Percentiles rank a stretch among this genome's conserved stretches.
Conservation (phyloP, 2,888 invertebrate species). For the Caenorhabditis plicata region DNA sequence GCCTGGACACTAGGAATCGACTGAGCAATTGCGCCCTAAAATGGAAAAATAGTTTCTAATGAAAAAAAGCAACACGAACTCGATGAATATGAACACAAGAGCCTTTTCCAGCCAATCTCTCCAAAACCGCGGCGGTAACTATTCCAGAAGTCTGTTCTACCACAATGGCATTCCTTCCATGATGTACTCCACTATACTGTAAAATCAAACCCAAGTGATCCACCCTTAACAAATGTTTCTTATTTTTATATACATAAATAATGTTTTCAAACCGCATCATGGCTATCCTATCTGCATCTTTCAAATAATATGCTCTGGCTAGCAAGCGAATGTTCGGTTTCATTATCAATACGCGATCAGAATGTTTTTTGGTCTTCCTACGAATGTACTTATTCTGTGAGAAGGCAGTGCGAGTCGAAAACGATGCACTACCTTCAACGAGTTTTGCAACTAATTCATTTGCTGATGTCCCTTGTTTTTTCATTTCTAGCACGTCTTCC, state of each 20-base stretch:
- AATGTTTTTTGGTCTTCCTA: slow-evolving; percentile 89
- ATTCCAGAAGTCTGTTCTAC: slow-evolving; percentile 41
- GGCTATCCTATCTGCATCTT: slow-evolving; percentile 66
- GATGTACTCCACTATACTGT: slow-evolving; percentile 79
- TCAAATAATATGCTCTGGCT: slow-evolving; percentile 80
- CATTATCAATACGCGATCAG: slow-evolving; percentile 74
- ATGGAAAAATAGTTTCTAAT: slow-evolving; percentile 2
- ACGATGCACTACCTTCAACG: slow-evolving; percentile 53
- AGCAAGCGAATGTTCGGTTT: slow-evolving; percentile 81
- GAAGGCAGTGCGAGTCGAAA: slow-evolving; percentile 47
- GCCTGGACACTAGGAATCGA: slow-evolving; percentile 48
- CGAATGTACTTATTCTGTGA: slow-evolving; percentile 54
- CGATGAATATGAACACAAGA: slow-evolving; percentile 65
- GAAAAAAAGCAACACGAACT: not conserved
- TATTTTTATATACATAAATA: too few species aligned
- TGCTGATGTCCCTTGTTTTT: slow-evolving; percentile 39
- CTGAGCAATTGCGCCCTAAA: slow-evolving; percentile 42
- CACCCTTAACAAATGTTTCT: too few species aligned
- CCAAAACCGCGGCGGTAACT: slow-evolving; percentile 71
- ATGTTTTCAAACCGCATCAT: too few species aligned
- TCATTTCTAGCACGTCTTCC: slow-evolving; percentile 49
- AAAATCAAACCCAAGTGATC: slow-evolving; percentile 88
- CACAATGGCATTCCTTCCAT: slow-evolving; percentile 67
- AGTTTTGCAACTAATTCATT: slow-evolving; percentile 48
- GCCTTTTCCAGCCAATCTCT: slow-evolving; percentile 74